A percentile compares a stretch with the other conserved stretches of the same genome.
Conservation (phyloP, 1,140 invertebrate species). For the Odontomachus brunneus region DNA sequence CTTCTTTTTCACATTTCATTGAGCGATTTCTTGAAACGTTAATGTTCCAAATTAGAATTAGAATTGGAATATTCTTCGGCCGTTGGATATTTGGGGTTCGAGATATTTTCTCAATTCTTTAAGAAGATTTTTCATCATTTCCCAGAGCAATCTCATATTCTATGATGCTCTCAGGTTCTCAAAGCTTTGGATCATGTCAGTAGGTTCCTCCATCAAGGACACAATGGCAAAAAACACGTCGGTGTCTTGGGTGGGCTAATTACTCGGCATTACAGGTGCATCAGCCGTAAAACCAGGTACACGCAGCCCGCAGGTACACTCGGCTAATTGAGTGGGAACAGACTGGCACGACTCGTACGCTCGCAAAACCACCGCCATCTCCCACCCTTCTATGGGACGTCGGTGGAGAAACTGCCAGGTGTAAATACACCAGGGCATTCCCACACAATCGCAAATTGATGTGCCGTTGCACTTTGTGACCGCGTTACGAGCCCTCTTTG, state of each 20-base stretch:
- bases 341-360: constrained; percentile 59
- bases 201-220: too few relatives aligned
- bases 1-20: too few relatives aligned
- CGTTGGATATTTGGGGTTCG: too few relatives aligned
- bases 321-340: constrained; percentile 71
- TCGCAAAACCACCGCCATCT: constrained; percentile 56
- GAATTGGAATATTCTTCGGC: too few relatives aligned
- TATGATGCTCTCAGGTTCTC: too few relatives aligned
- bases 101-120: too few relatives aligned
- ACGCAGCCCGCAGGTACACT: constrained; percentile 58
- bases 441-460: neutral
- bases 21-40: too few relatives aligned
- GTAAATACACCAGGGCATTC: constrained; percentile 15
- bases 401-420: constrained; percentile 27
- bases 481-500: neutral
- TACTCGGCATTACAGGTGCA: constrained; percentile 72
- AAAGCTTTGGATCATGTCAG: too few relatives aligned
- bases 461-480: neutral
- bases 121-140: too few relatives aligned
- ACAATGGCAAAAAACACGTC: constrained; percentile 1
- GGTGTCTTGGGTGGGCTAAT: constrained; percentile 64
- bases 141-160: too few relatives aligned
- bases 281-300: constrained; percentile 52
- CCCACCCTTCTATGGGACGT: neutral
- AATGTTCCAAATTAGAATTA: too few relatives aligned